Conservation (phyloP, 2,113 vertebrate genomes). For the Phyllostomus hastatus region DNA sequence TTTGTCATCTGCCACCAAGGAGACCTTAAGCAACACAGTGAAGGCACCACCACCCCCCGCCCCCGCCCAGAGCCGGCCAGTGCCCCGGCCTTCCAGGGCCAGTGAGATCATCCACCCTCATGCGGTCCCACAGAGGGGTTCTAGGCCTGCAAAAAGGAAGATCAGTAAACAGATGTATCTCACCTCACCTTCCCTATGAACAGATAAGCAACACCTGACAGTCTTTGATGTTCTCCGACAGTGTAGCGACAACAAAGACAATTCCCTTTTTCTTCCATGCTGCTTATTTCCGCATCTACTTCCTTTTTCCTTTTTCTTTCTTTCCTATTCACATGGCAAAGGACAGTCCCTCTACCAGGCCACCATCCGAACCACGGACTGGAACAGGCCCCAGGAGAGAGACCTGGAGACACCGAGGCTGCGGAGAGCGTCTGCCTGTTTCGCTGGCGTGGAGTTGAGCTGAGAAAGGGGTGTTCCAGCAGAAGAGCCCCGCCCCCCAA, state of each 20-base stretch:
- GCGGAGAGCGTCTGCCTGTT: background rate
- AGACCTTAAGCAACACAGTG: background rate
- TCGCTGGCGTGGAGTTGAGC: background rate
- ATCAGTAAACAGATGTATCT: background rate
- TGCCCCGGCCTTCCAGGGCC: background rate
- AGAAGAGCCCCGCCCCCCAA: background rate
- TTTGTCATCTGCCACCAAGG: background rate
- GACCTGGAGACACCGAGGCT: background rate
- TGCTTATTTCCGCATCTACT: background rate
- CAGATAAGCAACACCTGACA: background rate
- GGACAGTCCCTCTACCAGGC: conserved; percentile 5
- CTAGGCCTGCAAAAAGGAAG: background rate
- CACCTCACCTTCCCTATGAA: too few relatives aligned
- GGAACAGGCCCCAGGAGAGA: background rate
- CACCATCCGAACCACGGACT: background rate
- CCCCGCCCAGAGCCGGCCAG: background rate
- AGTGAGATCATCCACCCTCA: background rate
- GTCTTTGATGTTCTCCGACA: background rate
- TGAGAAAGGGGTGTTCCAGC: conserved; percentile 8
- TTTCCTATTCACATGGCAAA: background rate
- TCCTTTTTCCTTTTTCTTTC: background rate
- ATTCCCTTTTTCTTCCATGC: background rate
- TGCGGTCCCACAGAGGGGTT: background rate
- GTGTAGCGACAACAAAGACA: background rate
- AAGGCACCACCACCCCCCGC: background rate